A percentile compares a stretch with the other conserved stretches of the same genome.
Conservation (phyloP, 2,888 invertebrate species). For the Polydrusus tereticollis region DNA sequence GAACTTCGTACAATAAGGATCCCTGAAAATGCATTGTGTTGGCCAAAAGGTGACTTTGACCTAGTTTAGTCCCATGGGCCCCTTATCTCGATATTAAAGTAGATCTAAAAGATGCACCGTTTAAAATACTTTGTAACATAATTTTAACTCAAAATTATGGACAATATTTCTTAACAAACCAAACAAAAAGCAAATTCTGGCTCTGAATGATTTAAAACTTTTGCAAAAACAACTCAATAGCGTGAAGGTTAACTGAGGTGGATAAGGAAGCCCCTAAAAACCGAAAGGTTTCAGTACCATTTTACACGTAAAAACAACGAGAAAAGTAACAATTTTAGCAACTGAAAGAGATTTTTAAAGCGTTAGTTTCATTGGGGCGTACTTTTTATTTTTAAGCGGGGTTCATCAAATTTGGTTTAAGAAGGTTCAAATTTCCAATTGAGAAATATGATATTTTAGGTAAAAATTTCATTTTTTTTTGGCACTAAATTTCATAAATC, state of each 20-base stretch:
- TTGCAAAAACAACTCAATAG: not conserved
- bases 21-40: no score
- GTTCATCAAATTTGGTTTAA: not conserved
- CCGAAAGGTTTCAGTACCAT: not conserved
- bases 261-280: not conserved
- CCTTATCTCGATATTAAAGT: no score
- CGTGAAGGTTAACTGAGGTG: not conserved
- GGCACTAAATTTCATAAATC: not conserved
- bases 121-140: no score
- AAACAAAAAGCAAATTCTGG: no score
- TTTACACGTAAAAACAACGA: not conserved
- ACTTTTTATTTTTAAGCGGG: not conserved
- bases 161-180: no score
- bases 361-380: not conserved
- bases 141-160: no score
- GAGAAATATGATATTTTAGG: no score
- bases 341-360: not conserved
- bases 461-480: no score
- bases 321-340: slow-evolving; percentile 3
- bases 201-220: not conserved
- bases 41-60: no score
- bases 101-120: no score
- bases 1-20: no score
- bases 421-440: not conserved
- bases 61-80: no score